These are phyloP conservation scores for Phalacrocorax pelagicus DNA, from an alignment of 2,113 vertebrate species.

Conservation along the genomic window DNA sequence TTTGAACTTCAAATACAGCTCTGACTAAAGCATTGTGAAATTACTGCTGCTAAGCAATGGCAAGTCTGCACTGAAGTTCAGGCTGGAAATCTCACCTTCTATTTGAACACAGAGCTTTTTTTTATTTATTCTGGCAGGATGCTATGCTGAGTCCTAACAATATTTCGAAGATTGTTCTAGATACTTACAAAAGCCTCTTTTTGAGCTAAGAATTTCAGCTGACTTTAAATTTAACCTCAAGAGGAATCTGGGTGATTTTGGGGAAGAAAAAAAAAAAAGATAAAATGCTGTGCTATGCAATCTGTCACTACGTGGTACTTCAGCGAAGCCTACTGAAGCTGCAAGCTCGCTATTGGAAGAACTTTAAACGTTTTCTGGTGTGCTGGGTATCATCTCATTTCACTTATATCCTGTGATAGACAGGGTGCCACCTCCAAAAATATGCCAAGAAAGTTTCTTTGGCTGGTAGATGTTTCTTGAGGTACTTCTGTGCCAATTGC, in stretches of 20 bases:
- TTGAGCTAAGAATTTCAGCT: background rate
- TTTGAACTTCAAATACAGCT: background rate
- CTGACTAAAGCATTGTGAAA: background rate
- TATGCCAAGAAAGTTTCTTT: background rate
- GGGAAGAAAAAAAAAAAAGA: rapidly evolving
- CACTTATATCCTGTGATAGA: background rate
- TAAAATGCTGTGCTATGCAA: background rate
- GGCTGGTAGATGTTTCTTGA: background rate
- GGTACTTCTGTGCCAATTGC: background rate
- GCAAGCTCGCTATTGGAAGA: background rate
- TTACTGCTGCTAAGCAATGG: background rate
- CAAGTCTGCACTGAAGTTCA: background rate
- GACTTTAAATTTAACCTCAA: background rate
- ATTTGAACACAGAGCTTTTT: background rate
- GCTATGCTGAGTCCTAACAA: background rate
- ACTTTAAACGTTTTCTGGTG: background rate
- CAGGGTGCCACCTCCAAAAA: background rate
- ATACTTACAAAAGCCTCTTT: background rate
- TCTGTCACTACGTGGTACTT: background rate
- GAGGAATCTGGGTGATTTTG: background rate
- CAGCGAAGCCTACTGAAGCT: background rate
- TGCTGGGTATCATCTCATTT: background rate
- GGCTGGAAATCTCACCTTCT: background rate
- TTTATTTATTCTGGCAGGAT: background rate
- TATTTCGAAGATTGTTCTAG: background rate